These are phyloP conservation scores for Cyclura pinguis DNA, from an alignment of 2,797 vertebrate species.

Conservation along the genomic window DNA sequence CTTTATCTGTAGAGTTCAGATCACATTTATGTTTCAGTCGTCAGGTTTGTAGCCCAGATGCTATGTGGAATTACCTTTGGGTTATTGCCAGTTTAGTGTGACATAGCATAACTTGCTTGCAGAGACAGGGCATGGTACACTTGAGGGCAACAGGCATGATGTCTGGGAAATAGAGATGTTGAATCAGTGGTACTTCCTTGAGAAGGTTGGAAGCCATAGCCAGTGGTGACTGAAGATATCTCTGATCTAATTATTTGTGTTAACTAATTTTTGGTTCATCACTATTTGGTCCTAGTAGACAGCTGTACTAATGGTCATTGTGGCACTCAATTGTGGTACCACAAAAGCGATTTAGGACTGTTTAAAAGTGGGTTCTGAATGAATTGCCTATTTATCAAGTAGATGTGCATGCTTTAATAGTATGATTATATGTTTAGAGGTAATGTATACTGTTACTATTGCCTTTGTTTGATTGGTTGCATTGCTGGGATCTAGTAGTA, in stretches of 20 bases:
- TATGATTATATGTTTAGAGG: constrained; percentile 44
- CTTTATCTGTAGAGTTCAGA: neutral
- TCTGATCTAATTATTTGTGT: constrained; percentile 35
- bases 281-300: constrained; percentile 48
- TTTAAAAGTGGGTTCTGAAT: constrained; percentile 42
- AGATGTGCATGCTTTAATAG: constrained; percentile 35
- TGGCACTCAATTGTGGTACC: constrained; percentile 4
- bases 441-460: constrained; percentile 33
- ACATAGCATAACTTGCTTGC: neutral
- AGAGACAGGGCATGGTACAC: neutral
- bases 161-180: neutral
- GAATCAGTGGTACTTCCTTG: neutral
- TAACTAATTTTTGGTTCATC: constrained; percentile 6
- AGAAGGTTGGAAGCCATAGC: neutral
- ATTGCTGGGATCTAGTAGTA: constrained; percentile 55
- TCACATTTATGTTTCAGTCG: constrained; percentile 17
- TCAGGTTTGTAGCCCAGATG: constrained; percentile 18
- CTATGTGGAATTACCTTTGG: neutral
- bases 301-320: constrained; percentile 41
- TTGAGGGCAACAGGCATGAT: neutral
- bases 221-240: constrained; percentile 38
- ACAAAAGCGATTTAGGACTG: constrained; percentile 23
- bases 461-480: constrained; percentile 43
- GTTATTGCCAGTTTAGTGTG: neutral
- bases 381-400: constrained; percentile 28